Percentiles rank a stretch among this genome's conserved stretches.
phyloP scores from a whole-genome alignment of 2,113 vertebrate genomes.

The Recurvirostra avosetta region DNA sequence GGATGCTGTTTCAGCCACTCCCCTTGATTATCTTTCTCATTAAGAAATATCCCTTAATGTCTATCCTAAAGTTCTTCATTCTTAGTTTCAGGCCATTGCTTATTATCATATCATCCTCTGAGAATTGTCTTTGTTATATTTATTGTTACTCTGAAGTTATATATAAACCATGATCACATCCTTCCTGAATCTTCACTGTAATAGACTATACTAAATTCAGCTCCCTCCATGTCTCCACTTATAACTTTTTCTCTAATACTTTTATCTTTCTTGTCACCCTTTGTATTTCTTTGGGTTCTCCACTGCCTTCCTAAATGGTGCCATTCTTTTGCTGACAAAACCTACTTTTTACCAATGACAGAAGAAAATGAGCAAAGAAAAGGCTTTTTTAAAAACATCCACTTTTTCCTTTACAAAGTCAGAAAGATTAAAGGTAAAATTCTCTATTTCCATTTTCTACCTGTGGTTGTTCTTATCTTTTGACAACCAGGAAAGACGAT shows the following conservation, averaged over 20 bases:
- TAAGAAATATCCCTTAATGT: background rate
- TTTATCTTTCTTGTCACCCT: background rate
- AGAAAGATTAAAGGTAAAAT: conserved; percentile 17
- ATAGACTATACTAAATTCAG: background rate
- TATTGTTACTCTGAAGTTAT: background rate
- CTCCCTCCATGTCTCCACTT: background rate
- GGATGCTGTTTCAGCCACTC: background rate
- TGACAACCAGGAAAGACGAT: conserved; percentile 2
- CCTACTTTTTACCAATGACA: background rate
- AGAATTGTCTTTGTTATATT: background rate
- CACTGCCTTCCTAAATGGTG: background rate
- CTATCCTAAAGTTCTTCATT: background rate
- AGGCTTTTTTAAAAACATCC: background rate
- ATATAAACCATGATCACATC: background rate
- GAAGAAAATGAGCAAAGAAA: background rate
- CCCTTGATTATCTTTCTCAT: background rate
- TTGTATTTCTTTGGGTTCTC: background rate
- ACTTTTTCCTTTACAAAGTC: background rate
- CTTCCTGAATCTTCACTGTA: background rate
- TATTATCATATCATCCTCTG: background rate
- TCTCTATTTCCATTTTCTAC: background rate
- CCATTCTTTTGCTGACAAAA: background rate
- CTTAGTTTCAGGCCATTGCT: background rate
- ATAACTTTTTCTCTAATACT: background rate
- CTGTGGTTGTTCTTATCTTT: background rate